Conservation (phyloP, 2,113 vertebrate species). For the Clupea harengus region DNA sequence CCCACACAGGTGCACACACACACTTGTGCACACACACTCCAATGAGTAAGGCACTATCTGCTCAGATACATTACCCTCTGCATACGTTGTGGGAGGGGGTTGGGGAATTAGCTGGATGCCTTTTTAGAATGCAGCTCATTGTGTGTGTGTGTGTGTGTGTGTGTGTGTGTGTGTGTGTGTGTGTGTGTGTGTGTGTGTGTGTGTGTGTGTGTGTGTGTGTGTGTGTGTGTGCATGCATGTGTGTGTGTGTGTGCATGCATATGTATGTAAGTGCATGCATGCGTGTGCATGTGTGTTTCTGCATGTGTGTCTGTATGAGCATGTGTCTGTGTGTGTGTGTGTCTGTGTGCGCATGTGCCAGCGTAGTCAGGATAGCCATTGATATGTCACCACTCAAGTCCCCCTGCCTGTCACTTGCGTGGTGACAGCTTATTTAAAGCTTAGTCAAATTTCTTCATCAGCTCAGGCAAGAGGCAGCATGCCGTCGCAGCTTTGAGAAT, state of each 20-base stretch:
- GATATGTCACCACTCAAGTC: slow-evolving; percentile 1
- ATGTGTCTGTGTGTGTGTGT: neutral
- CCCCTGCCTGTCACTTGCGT: neutral
- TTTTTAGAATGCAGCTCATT: neutral
- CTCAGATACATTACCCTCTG: slow-evolving; percentile 14
- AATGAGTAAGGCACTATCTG: neutral
- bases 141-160: neutral
- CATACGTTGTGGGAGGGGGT: neutral
- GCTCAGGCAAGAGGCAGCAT: neutral
- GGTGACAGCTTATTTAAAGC: slow-evolving; percentile 7
- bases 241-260: neutral
- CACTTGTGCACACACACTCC: slow-evolving; percentile 8
- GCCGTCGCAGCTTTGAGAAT: neutral
- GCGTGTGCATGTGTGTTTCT: neutral
- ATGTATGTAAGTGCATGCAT: neutral
- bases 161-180: slow-evolving; percentile 13
- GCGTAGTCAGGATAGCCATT: neutral
- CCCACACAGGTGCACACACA: slow-evolving; percentile 21
- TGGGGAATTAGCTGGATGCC: neutral
- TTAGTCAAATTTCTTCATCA: neutral
- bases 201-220: neutral
- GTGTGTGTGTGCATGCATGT: neutral
- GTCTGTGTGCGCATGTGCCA: neutral
- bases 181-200: slow-evolving; percentile 2
- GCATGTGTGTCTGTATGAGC: neutral